A percentile compares a stretch with the other conserved stretches of the same genome.
Conservation (phyloP, 2,888 invertebrate species). For the Amphiduros pacificus region DNA sequence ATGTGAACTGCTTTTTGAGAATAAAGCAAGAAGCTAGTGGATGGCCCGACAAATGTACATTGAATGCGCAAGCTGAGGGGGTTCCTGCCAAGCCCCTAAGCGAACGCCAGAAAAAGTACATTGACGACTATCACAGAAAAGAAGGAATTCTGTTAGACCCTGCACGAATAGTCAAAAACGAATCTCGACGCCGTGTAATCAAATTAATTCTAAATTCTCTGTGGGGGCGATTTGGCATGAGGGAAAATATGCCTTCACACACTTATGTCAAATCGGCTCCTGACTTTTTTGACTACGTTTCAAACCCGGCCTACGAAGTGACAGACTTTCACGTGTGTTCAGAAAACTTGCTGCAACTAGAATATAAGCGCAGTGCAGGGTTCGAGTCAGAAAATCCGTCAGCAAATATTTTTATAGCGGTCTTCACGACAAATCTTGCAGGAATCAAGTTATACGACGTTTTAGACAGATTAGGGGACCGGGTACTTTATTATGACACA, state of each 20-base stretch:
- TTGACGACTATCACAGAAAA: conserved; percentile 19
- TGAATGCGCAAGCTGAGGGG: too few relatives aligned
- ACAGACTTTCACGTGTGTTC: conserved; percentile 1
- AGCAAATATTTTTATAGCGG: conserved; percentile 3
- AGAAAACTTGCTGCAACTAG: background rate
- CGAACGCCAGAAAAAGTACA: conserved; percentile 24
- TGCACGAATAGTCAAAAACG: conserved; percentile 8
- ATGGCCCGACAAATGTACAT: too few relatives aligned
- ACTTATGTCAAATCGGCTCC: background rate
- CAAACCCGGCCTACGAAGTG: background rate
- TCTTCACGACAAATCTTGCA: conserved; percentile 7
- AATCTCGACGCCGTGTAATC: background rate
- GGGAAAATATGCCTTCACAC: background rate
- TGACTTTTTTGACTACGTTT: background rate
- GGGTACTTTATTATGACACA: conserved; percentile 11
- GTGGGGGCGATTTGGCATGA: conserved; percentile 27
- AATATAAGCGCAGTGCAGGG: background rate
- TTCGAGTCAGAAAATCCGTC: background rate
- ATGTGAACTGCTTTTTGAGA: conserved; percentile 42
- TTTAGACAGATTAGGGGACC: too few relatives aligned
- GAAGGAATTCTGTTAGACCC: conserved; percentile 1
- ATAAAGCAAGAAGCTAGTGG: conserved; percentile 37
- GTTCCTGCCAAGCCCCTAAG: too few relatives aligned
- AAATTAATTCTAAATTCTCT: conserved; percentile 10
- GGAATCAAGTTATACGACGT: conserved; percentile 15